Evolutionary conservation across 2,797 vertebrate species (phyloP).

Genomic region (Smutsia gigantea): DNA sequence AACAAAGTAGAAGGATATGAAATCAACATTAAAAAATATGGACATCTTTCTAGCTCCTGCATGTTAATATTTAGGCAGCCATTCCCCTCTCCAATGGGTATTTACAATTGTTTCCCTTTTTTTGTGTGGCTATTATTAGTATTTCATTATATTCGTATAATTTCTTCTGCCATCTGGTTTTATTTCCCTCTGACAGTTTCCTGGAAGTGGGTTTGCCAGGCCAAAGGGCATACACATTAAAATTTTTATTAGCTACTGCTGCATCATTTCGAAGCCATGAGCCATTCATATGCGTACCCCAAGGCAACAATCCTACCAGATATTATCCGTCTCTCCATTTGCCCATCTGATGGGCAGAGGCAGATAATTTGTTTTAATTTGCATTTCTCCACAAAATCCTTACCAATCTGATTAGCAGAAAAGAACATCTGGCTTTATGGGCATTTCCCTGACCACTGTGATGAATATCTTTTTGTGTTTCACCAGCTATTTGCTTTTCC

Average conservation of each 20-base stretch:
- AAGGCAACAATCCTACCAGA: not conserved
- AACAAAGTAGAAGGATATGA: not conserved
- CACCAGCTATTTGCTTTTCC: not conserved
- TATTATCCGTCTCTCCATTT: not conserved
- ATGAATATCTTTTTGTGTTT: not conserved
- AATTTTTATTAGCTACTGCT: not conserved
- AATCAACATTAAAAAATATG: not conserved
- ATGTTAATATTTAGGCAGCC: not conserved
- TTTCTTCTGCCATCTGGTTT: not conserved
- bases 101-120: not conserved
- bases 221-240: conserved; percentile 18
- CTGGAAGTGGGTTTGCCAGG: conserved; percentile 30
- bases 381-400: not conserved
- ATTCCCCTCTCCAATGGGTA: not conserved
- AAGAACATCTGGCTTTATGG: not conserved
- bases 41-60: not conserved
- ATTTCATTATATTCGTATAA: not conserved
- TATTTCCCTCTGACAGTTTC: not conserved
- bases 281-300: not conserved
- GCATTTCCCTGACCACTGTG: not conserved
- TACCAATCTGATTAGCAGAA: not conserved
- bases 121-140: not conserved
- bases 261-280: not conserved
- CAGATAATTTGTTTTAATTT: not conserved
- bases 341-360: conserved; percentile 24